Evolutionary conservation across 2,113 vertebrate species (phyloP), one percentile per base, ranked within the genome.

Genomic region (Paramormyrops kingsleyae): DNA sequence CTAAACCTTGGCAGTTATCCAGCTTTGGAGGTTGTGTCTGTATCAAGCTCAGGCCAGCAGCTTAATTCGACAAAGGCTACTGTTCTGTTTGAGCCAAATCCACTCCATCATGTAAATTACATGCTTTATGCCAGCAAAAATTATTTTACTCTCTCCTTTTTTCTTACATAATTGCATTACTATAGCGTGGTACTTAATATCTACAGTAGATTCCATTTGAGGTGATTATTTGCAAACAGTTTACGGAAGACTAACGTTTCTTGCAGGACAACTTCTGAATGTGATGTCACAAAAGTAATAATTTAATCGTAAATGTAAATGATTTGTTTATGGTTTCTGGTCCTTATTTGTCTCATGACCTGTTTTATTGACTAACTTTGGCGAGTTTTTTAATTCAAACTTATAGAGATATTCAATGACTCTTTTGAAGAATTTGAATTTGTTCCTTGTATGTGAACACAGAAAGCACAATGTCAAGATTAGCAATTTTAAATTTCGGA

Each of bases 361-460:
- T 87, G 17, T 53, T 35, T 87, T 52, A 5, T 87, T 49, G 5
- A 35, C 10, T 27, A 86, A 13, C 13, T 49, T 27, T 86, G 19
- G 19, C 31, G 24, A 44, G 21, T 31, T 44, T 44, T 80, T 50
- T 77, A 84, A 56, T 31, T 53, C 5, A 89, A 53, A 80, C 17
- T 62, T 39, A 47, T 9, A 44, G 10, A 77, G 5, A 46, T 88
- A 84, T 56, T 88, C 77, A 35, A 83, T 89, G 52, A 42, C n/a
- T 92, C 85, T 88, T 87, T 87, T 77, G 88, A 44, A 56, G n/a
- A 49, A 39, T 80, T 90, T 77, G 94, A 93, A 93, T 94, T 80
- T 92, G 90, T 90, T 93, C 90, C 90, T 92, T 88, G 84, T 35
- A 92, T 92, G 93, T 88, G 44, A 86, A n/a, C n/a, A 50, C 46